Conservation (phyloP, 2,113 vertebrate genomes). For the Neoarius graeffei region DNA sequence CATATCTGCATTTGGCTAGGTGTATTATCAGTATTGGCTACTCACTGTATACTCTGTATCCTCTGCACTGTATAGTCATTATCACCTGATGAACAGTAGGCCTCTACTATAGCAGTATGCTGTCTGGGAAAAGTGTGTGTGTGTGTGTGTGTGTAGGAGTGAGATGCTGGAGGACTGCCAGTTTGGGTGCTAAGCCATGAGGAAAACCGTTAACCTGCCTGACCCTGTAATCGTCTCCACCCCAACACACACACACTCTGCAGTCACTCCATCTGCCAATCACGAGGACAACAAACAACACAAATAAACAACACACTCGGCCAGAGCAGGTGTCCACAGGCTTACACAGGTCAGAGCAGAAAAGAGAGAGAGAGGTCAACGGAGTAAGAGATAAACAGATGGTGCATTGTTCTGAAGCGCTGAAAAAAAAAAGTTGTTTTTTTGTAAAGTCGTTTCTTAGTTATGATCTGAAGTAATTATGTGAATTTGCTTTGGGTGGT, state of each 20-base stretch:
- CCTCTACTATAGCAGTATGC: not conserved
- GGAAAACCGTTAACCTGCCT: slow-evolving; percentile 48
- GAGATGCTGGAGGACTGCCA: slow-evolving; percentile 52
- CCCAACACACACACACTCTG: slow-evolving; percentile 22
- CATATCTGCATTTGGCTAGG: not conserved
- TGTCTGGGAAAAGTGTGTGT: slow-evolving; percentile 10
- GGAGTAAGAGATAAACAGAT: slow-evolving; percentile 26
- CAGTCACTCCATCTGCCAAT: slow-evolving; percentile 40
- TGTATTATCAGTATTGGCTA: not conserved
- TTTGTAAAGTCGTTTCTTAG: not conserved
- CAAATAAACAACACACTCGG: slow-evolving; percentile 39
- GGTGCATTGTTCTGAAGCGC: slow-evolving; percentile 3
- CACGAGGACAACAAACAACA: slow-evolving; percentile 44
- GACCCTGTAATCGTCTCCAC: slow-evolving; percentile 49
- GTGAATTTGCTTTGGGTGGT: slow-evolving; percentile 17
- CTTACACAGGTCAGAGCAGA: not conserved
- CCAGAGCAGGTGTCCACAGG: slow-evolving; percentile 32
- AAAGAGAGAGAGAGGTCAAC: slow-evolving; percentile 5
- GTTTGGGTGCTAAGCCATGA: slow-evolving; percentile 44
- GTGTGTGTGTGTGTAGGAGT: slow-evolving; percentile 30
- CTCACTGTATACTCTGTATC: too few relatives aligned
- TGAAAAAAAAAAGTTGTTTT: not conserved
- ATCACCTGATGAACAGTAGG: not conserved
- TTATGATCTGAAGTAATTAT: slow-evolving; percentile 19
- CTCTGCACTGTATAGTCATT: too few relatives aligned